Base-by-base conservation (phyloP, 2,797 vertebrate species). In the Gouania willdenowi region DNA sequence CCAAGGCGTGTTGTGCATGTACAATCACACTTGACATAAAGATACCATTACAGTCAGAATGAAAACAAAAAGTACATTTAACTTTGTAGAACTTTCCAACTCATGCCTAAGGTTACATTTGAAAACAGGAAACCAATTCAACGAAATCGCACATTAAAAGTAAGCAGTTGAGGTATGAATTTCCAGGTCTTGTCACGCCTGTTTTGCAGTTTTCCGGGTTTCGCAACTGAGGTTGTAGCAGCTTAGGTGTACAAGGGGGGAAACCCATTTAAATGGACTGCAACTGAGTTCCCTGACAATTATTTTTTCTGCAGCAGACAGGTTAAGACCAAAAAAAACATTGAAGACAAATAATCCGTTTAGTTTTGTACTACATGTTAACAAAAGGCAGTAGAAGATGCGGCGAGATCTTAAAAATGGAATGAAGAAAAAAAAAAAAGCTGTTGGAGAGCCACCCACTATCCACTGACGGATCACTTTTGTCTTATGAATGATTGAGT, bases 171-270 rank as follows among this genome's bases (percentile, higher is more conserved):
- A 89, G 89, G 89, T 89, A 89, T 87, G 87, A 87, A 69, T 40
- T 57, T 49, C 68, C 73, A 81, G 82, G 77, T 74, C 34, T 29
- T 63, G 81, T 62, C 35, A 29, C 7, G 68, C 81, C 86, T 35
- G 64, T 62, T 87, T n/a, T 89, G 87, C 88, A 89, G 87, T 88
- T 83, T 87, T 82, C 83, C 77, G 81, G 89, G 86, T 84, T 86
- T 77, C 57, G 51, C 81, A 82, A 86, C 86, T 75, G 72, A 84
- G 85, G 84, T 87, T 78, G 83, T 88, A 90, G 88, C 87, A 89
- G 88, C 89, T 85, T 82, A 79, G 71, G 81, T 77, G 73, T 87
- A n/a, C n/a, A n/a, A n/a, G 75, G 81, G 77, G 71, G 79, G 84
- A 72, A 87, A 80, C 79, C 73, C 79, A 77, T 77, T 77, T 81